Percentiles rank a stretch among this genome's conserved stretches.
phyloP scores from a whole-genome alignment of 1,140 invertebrate genomes.

The Neoseiulus cucumeris region DNA sequence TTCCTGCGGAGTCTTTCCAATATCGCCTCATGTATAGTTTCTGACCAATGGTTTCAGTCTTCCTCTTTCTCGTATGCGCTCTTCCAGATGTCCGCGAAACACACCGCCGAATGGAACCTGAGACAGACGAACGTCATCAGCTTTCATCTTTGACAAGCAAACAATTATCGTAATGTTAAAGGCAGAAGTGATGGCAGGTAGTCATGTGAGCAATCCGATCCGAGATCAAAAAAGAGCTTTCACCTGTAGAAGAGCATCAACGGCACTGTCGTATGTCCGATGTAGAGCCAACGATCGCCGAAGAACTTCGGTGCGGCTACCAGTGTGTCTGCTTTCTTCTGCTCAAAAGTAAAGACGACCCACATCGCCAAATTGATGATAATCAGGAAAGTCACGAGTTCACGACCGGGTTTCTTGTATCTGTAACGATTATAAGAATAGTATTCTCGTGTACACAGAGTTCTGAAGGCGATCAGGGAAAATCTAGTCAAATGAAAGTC shows the following conservation, averaged over 20 bases:
- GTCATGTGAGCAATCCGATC: neutral
- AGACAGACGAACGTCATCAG: too few relatives aligned
- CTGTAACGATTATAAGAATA: neutral
- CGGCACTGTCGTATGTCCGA: conserved; percentile 52
- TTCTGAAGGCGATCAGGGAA: too few relatives aligned
- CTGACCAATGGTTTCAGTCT: neutral
- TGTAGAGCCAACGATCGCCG: conserved; percentile 41
- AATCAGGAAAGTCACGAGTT: conserved; percentile 51
- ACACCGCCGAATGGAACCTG: conserved; percentile 60
- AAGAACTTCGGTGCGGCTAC: neutral
- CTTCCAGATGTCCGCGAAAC: conserved; percentile 63
- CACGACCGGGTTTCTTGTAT: conserved; percentile 46
- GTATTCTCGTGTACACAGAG: too few relatives aligned
- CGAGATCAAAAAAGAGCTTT: neutral
- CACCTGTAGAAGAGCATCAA: conserved; percentile 49
- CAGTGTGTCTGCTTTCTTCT: conserved; percentile 31
- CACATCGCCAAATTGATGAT: conserved; percentile 59
- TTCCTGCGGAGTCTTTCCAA: too few relatives aligned
- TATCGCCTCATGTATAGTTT: too few relatives aligned
- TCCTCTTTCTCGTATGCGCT: conserved; percentile 40
- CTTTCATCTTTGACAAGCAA: too few relatives aligned
- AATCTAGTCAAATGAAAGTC: too few relatives aligned
- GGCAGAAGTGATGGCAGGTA: neutral
- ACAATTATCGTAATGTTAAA: too few relatives aligned
- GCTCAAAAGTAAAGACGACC: conserved; percentile 56